Evolutionary conservation across 2,797 vertebrate species (phyloP).

Genomic region (Limosa lapponica): DNA sequence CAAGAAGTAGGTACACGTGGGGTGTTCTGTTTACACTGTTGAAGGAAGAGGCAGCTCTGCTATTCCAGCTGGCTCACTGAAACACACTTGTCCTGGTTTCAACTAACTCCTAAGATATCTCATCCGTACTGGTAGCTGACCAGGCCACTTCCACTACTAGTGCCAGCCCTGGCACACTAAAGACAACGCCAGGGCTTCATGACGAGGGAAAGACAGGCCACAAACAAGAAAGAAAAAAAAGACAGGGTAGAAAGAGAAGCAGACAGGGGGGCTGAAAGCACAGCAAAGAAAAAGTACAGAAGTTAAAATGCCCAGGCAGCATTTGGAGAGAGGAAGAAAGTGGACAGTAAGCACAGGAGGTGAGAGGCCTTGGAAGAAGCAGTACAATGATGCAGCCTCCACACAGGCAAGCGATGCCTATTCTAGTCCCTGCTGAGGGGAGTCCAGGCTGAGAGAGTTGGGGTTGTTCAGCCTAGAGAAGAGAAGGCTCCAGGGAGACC

Average conservation of each 20-base stretch:
- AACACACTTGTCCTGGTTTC: background rate
- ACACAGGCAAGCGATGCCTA: rapidly evolving
- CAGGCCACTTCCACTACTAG: background rate
- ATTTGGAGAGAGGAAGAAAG: background rate
- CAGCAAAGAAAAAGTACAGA: background rate
- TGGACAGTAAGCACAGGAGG: background rate
- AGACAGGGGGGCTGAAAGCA: background rate
- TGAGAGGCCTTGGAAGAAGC: background rate
- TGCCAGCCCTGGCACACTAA: background rate
- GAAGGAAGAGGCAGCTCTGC: background rate
- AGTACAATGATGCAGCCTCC: background rate
- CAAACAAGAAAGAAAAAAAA: background rate
- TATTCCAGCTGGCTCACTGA: background rate
- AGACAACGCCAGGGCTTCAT: background rate
- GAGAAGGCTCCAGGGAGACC: too few species aligned
- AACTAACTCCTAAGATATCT: background rate
- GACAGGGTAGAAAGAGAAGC: background rate
- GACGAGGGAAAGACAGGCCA: background rate
- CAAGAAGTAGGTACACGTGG: background rate
- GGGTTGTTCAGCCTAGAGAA: too few species aligned
- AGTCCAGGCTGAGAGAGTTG: too few species aligned
- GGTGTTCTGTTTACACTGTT: background rate
- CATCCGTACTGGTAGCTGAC: background rate
- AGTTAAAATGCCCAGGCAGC: background rate
- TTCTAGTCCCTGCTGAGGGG: background rate